phyloP scores from a whole-genome alignment of 2,888 invertebrate genomes.

The Osedax frankpressi region DNA sequence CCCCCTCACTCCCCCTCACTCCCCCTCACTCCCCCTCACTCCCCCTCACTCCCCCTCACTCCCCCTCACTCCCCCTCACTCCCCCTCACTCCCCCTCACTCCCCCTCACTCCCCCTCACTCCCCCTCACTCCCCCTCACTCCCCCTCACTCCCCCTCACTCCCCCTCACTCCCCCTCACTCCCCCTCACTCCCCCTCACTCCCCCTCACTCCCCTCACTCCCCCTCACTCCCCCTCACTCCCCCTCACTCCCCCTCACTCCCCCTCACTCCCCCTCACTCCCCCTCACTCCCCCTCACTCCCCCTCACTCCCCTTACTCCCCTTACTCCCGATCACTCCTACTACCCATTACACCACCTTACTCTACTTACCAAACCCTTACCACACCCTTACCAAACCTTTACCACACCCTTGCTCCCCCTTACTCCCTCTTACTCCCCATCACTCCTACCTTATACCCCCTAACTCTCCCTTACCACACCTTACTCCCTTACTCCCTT shows the following conservation, averaged over 20 bases:
- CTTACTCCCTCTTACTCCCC: background rate
- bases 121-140: background rate
- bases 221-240: background rate
- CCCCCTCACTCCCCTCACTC: background rate
- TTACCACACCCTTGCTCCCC: background rate
- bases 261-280: background rate
- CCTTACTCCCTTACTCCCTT: too few relatives aligned
- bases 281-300: background rate
- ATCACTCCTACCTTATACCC: background rate
- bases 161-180: background rate
- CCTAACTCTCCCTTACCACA: too few relatives aligned
- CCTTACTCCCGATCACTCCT: background rate
- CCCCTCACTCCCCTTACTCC: background rate
- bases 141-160: background rate
- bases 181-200: background rate
- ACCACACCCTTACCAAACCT: background rate
- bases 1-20: too few relatives aligned
- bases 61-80: too few relatives aligned
- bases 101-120: background rate
- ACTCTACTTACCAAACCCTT: background rate
- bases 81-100: too few relatives aligned
- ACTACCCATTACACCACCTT: background rate
- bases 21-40: too few relatives aligned
- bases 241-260: background rate
- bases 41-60: too few relatives aligned